Conservation (phyloP, 2,797 vertebrate genomes). For the Pygocentrus nattereri region DNA sequence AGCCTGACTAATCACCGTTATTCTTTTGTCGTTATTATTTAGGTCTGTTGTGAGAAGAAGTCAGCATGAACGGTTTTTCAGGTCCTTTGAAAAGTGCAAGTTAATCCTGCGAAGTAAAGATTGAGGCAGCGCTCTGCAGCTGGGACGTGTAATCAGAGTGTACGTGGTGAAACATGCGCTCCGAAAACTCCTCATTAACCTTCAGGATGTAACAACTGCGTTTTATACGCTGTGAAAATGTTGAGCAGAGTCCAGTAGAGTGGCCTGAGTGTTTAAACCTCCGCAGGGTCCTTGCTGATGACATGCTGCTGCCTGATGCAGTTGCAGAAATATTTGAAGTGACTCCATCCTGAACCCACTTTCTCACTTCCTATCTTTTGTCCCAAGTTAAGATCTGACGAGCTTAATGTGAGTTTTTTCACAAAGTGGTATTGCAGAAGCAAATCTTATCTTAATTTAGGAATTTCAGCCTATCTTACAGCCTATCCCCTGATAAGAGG, state of each 20-base stretch:
- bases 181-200: constrained; percentile 3
- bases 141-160: background rate
- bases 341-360: background rate
- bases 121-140: background rate
- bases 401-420: no score
- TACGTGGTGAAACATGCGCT: background rate
- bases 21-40: background rate
- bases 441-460: no score
- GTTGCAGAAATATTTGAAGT: background rate
- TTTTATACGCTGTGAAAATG: constrained; percentile 48
- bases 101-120: background rate
- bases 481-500: no score
- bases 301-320: background rate
- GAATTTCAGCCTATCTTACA: no score
- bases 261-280: background rate
- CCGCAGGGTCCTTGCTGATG: background rate
- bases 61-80: background rate
- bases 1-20: background rate
- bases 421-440: no score
- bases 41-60: background rate
- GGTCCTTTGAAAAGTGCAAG: background rate
- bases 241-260: constrained; percentile 29
- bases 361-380: no score
- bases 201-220: constrained; percentile 44
- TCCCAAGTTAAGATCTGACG: no score